phyloP scores from a whole-genome alignment of 37 sponge, comb jelly and placozoan genomes.

The Amphimedon queenslandica region DNA sequence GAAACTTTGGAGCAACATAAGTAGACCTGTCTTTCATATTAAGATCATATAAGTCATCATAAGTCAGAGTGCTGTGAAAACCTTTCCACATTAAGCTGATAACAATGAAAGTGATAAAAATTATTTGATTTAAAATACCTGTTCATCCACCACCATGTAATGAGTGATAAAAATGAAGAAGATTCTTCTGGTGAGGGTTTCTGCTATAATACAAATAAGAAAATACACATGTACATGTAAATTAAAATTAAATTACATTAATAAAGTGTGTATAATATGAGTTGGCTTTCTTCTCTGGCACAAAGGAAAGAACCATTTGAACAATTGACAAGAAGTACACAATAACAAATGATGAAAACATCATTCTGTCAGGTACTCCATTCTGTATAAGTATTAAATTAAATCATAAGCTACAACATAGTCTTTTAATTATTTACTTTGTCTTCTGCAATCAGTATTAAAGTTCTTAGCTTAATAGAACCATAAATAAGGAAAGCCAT shows the following conservation, averaged over 20 bases:
- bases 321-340: background rate
- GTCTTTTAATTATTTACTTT: too few relatives aligned
- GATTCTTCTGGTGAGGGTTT: constrained; percentile 58
- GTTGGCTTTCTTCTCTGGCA: background rate
- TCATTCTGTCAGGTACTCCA: background rate
- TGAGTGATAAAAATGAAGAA: constrained; percentile 50
- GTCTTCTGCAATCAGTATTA: constrained; percentile 26
- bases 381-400: background rate
- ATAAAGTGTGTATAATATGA: too few relatives aligned
- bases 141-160: constrained; percentile 80
- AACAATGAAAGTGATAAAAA: background rate
- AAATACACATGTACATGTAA: background rate
- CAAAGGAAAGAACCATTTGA: constrained; percentile 1
- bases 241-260: too few relatives aligned
- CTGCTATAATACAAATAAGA: constrained; percentile 11
- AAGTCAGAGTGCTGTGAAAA: constrained; percentile 50
- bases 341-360: background rate
- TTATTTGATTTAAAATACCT: too few relatives aligned
- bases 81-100: constrained; percentile 64
- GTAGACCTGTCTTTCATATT: constrained; percentile 55
- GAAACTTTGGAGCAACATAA: constrained; percentile 51
- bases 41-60: constrained; percentile 67
- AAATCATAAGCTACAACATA: background rate
- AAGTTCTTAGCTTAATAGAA: constrained; percentile 33
- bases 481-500: constrained; percentile 37